phyloP scores from a whole-genome alignment of 2,113 vertebrate species.

The Circaetus cinerascens region DNA sequence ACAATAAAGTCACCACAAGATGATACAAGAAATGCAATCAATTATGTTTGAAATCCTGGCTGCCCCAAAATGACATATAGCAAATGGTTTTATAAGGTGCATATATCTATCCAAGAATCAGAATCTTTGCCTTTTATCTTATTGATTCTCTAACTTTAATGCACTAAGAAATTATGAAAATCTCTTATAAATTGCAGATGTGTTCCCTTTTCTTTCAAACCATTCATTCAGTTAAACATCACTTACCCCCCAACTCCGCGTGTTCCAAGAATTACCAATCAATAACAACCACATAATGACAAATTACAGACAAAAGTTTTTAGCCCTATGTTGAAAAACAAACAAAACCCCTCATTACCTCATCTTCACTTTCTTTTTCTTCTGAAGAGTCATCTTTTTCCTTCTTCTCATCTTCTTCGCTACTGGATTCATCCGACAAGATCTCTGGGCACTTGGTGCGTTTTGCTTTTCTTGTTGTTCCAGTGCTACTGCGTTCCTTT shows the following conservation, averaged over 20 bases:
- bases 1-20: background rate
- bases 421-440: constrained; percentile 92
- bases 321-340: background rate
- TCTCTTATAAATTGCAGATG: background rate
- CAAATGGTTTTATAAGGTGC: background rate
- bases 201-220: background rate
- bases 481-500: constrained; percentile 79
- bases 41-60: background rate
- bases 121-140: background rate
- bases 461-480: constrained; percentile 80
- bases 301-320: background rate
- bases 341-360: constrained; percentile 42
- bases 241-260: accelerated
- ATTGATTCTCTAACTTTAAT: background rate
- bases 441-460: constrained; percentile 89
- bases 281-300: background rate
- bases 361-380: constrained; percentile 81
- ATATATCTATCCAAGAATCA: background rate
- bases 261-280: background rate
- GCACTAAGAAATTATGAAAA: background rate
- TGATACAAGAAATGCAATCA: background rate
- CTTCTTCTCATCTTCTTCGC: constrained; percentile 86
- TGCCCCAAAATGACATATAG: background rate
- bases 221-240: background rate
- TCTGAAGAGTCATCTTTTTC: constrained; percentile 81